phyloP scores from a whole-genome alignment of 2,797 vertebrate species.

The Chelon labrosus region DNA sequence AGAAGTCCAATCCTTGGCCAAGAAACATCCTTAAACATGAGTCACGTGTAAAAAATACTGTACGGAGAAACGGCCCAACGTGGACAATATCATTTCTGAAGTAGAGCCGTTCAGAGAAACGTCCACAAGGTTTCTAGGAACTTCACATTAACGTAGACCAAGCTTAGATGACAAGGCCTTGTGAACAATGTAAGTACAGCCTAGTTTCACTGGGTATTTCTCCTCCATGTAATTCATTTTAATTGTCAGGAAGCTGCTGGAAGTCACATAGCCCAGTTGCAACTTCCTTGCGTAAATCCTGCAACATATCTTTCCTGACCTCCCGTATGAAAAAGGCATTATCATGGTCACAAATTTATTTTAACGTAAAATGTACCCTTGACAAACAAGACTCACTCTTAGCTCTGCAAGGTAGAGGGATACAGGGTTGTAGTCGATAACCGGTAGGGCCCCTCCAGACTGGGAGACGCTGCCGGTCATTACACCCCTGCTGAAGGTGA shows the following conservation, averaged over 20 bases:
- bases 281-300: conserved; percentile 24
- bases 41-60: background rate
- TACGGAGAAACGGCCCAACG: background rate
- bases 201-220: background rate
- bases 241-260: conserved; percentile 25
- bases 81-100: background rate
- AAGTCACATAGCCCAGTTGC: background rate
- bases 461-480: conserved; percentile 10
- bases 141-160: background rate
- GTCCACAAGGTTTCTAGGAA: background rate
- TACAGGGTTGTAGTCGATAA: conserved; percentile 94
- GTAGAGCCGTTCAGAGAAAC: background rate
- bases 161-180: background rate
- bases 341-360: background rate
- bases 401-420: conserved; percentile 90
- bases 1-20: background rate
- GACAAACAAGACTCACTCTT: conserved; percentile 82
- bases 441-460: conserved; percentile 83
- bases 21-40: background rate
- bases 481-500: conserved; percentile 84
- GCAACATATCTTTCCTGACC: background rate
- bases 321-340: background rate
- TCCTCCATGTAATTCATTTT: background rate
- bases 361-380: background rate
- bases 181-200: conserved; percentile 5